Conservation (phyloP, 2,888 invertebrate species). For the Apodemia hepburni region DNA sequence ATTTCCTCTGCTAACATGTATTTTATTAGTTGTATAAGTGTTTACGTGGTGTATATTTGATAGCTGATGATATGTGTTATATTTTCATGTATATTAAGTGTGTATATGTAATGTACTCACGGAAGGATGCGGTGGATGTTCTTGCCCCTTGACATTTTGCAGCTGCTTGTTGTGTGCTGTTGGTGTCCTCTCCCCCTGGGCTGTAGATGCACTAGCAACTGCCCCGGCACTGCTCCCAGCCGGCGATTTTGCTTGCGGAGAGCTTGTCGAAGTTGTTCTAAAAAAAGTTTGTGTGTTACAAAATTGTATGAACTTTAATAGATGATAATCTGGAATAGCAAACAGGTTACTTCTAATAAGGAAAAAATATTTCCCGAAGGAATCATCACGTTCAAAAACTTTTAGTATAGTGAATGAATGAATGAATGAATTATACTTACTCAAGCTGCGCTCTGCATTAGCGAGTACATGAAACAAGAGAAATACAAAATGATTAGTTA, state of each 20-base stretch:
- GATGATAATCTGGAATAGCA: no score
- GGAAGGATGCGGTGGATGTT: constrained; percentile 85
- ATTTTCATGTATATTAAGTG: neutral
- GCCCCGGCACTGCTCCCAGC: constrained; percentile 83
- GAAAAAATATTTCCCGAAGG: no score
- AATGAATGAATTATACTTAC: constrained; percentile 70
- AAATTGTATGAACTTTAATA: neutral
- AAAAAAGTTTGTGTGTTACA: constrained; percentile 18
- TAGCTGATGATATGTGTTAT: neutral
- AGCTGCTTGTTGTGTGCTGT: constrained; percentile 86
- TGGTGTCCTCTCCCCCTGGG: constrained; percentile 79
- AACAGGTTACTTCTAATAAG: no score
- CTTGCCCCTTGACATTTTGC: constrained; percentile 86
- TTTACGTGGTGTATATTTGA: neutral
- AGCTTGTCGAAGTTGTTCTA: constrained; percentile 86
- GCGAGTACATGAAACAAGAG: constrained; percentile 69
- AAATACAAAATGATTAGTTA: constrained; percentile 29
- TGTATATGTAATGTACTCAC: constrained; percentile 71
- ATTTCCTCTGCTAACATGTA: no score
- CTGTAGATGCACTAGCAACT: constrained; percentile 66
- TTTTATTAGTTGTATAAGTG: no score
- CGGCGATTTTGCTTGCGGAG: constrained; percentile 87
- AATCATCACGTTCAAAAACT: no score
- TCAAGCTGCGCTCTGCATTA: constrained; percentile 81
- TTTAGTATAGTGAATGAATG: no score